A percentile compares a stretch with the other conserved stretches of the same genome.
Evolutionary conservation across 2,888 invertebrate species (phyloP).

Genomic region (Eucera pruinosa): DNA sequence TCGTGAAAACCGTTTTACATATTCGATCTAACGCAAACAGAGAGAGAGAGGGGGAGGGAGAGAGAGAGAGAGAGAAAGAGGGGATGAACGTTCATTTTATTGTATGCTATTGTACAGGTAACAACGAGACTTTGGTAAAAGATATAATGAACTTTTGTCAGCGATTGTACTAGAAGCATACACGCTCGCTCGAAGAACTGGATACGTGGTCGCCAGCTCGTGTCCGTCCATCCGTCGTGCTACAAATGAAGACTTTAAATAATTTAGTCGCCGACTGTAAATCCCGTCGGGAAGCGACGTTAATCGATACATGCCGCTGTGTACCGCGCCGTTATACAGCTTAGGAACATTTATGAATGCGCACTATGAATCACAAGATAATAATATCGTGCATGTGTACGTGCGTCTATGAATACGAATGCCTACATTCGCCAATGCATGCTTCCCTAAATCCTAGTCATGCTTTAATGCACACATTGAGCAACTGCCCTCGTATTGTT

Average conservation of each 20-base stretch:
- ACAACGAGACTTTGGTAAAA: not conserved
- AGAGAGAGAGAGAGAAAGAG: too few relatives aligned
- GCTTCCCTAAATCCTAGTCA: slow-evolving; percentile 30
- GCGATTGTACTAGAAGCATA: slow-evolving; percentile 64
- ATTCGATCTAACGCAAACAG: not conserved
- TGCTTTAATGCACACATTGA: slow-evolving; percentile 8
- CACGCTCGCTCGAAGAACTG: slow-evolving; percentile 67
- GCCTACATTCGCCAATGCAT: slow-evolving; percentile 10
- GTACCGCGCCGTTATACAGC: slow-evolving; percentile 71
- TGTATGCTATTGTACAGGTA: not conserved
- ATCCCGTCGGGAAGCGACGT: slow-evolving; percentile 80
- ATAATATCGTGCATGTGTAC: slow-evolving; percentile 71
- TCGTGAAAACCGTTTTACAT: slow-evolving; percentile 6
- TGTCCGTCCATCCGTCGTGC: slow-evolving; percentile 73
- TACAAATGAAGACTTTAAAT: slow-evolving; percentile 83
- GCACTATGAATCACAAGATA: slow-evolving; percentile 81
- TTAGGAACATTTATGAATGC: slow-evolving; percentile 80
- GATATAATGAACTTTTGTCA: slow-evolving; percentile 50
- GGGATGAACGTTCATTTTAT: not conserved
- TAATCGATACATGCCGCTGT: slow-evolving; percentile 81
- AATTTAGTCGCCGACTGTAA: slow-evolving; percentile 82
- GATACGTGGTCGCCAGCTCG: slow-evolving; percentile 70
- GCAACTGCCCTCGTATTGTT: slow-evolving; percentile 23
- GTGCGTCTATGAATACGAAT: slow-evolving; percentile 45
- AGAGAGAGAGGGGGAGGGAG: too few relatives aligned